Evolutionary conservation across 2,113 vertebrate species (phyloP), one percentile per base, ranked within the genome.

Genomic region (Canis aureus): DNA sequence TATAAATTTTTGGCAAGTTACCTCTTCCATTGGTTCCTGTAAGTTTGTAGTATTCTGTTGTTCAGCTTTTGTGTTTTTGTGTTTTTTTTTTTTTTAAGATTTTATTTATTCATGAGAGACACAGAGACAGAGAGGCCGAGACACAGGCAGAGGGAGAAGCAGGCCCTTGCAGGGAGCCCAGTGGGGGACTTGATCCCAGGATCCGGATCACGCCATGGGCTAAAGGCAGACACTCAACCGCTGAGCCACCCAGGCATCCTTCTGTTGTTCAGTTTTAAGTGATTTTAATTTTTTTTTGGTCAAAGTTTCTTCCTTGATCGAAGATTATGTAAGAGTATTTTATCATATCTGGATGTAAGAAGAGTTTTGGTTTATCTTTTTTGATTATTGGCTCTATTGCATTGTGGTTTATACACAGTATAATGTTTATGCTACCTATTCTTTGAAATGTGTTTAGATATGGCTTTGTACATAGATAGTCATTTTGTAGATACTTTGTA

Each of bases 241-340:
- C 43, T 43, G 43, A 43, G 43, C 43, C 43, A 43, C 43, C 43
- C 43, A 43, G 43, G 43, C 43, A 43, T 43, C 43, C 43, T 76
- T 66, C n/a, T 69, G 19, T 79, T 87, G 19, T 69, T 94, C 11
- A 83, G 9, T 84, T 78, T 91, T 85, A 91, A 85, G 13, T 94
- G 53, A 55, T 66, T 74, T 90, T 38, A 38, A n/a, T 62, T 35
- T 83, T 78, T 78, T 76, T 91, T 84, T 11, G n/a, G n/a, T 73
- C 35, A 35, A 10, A 23, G 51, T 85, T 57, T 95, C 32, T 59
- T 83, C 25, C 22, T 85, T 43, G 20, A 57, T 11, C 4, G 20
- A 76, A 29, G 27, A 66, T 64, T 25, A 35, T 79, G 51, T 51
- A 85, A 76, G 80, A 84, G 19, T 78, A 67, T 91, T 59, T 64